Evolutionary conservation across 2,797 vertebrate species (phyloP).

Genomic region (Potorous gilbertii): DNA sequence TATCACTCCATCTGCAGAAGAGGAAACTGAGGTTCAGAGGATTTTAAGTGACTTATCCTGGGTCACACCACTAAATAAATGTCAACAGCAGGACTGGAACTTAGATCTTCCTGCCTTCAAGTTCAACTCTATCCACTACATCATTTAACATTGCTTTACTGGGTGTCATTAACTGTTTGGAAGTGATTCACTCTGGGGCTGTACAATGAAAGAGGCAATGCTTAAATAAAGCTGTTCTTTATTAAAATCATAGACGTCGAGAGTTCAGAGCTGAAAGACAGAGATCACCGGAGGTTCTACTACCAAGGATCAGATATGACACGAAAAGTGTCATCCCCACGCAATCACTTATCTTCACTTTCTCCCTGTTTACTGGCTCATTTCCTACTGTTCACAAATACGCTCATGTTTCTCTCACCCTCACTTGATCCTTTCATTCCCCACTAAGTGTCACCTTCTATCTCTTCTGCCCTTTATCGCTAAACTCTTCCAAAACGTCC

Average conservation of each 20-base stretch:
- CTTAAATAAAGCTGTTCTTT: not conserved
- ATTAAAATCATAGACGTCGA: not conserved
- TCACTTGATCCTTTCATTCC: not conserved
- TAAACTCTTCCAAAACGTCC: not conserved
- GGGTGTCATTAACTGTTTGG: not conserved
- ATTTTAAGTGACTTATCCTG: not conserved
- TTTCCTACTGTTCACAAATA: not conserved
- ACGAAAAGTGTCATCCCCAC: not conserved
- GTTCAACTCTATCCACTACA: not conserved
- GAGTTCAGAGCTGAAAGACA: not conserved
- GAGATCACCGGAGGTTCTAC: not conserved
- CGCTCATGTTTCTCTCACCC: not conserved
- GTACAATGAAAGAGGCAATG: not conserved
- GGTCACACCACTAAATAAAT: not conserved
- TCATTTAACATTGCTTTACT: not conserved
- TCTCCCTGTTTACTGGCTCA: not conserved
- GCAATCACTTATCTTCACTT: not conserved
- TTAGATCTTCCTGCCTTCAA: not conserved
- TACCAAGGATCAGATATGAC: not conserved
- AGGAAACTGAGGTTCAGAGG: not conserved
- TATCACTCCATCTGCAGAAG: not conserved
- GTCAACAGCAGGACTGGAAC: not conserved
- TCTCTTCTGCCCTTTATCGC: not conserved
- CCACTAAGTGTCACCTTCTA: not conserved
- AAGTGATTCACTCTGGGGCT: not conserved